Percentiles rank a stretch among this genome's conserved stretches.
These are phyloP conservation scores for Pygmarrhopalites habei DNA, from an alignment of 1,140 invertebrate genomes.

Conservation along the genomic window DNA sequence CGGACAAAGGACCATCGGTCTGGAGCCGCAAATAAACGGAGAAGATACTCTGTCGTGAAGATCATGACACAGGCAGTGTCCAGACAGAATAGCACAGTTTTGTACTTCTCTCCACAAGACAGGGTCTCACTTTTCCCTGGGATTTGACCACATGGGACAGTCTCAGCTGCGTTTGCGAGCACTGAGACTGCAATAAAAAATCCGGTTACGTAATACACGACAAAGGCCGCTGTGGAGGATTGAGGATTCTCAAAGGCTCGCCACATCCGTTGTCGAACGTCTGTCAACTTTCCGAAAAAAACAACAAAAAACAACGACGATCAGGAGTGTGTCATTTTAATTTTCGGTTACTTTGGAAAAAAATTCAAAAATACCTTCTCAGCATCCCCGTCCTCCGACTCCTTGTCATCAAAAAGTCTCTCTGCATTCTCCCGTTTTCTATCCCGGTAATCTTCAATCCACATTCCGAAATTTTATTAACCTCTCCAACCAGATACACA, in stretches of 20 bases:
- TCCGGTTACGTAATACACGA: constrained; percentile 99
- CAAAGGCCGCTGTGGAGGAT: constrained; percentile 92
- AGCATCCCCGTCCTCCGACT: constrained; percentile 89
- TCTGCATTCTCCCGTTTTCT: constrained; percentile 97
- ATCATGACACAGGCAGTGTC: constrained; percentile 99
- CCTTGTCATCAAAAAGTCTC: constrained; percentile 92
- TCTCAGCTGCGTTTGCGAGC: constrained; percentile 97
- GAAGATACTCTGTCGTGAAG: constrained; percentile 97
- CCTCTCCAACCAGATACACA: too few relatives aligned
- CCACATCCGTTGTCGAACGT: constrained; percentile 99
- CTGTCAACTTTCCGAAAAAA: too few relatives aligned
- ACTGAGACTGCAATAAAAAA: constrained; percentile 99
- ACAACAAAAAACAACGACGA: too few relatives aligned
- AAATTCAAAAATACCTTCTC: too few relatives aligned
- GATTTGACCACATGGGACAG: constrained; percentile 81
- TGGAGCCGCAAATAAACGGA: constrained; percentile 94
- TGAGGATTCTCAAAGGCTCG: constrained; percentile 98
- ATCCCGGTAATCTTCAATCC: constrained; percentile 94
- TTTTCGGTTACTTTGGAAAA: too few relatives aligned
- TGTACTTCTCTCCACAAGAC: constrained; percentile 93
- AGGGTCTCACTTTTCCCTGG: constrained; percentile 76
- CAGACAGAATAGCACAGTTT: constrained; percentile 96
- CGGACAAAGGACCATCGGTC: constrained; percentile 95
- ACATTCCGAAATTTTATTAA: too few relatives aligned
- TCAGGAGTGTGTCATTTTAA: too few relatives aligned